These are phyloP conservation scores for Malachius bipustulatus DNA, from an alignment of 2,888 invertebrate species.

Conservation along the genomic window DNA sequence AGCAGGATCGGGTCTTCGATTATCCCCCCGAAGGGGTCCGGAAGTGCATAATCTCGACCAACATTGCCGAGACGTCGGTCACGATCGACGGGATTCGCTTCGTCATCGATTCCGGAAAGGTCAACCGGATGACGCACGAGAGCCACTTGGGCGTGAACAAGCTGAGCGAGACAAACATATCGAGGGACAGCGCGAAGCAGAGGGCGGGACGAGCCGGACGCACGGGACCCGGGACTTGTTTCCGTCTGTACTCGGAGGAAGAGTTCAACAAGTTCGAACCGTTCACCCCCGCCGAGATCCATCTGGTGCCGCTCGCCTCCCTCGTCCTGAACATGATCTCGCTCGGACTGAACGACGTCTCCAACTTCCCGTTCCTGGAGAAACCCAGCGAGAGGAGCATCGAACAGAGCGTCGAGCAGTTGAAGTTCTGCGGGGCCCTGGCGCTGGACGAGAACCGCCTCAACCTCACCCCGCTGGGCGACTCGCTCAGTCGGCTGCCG, in stretches of 20 bases:
- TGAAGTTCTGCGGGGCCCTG: constrained; percentile 76
- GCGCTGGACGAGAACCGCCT: constrained; percentile 55
- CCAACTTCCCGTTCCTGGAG: constrained; percentile 91
- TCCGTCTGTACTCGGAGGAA: constrained; percentile 73
- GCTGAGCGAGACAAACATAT: constrained; percentile 90
- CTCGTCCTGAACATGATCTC: constrained; percentile 86
- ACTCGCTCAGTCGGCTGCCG: constrained; percentile 77
- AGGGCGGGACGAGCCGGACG: constrained; percentile 91
- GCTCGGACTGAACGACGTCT: constrained; percentile 81
- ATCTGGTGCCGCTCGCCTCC: constrained; percentile 86
- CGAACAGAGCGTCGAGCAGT: constrained; percentile 72
- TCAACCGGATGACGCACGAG: constrained; percentile 95
- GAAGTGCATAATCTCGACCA: constrained; percentile 95
- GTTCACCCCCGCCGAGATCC: constrained; percentile 87
- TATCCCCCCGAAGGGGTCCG: constrained; percentile 88
- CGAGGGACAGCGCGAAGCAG: constrained; percentile 95
- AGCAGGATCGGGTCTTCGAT: constrained; percentile 97
- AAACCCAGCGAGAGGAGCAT: constrained; percentile 74
- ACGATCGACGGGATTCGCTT: constrained; percentile 98
- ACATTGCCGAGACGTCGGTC: constrained; percentile 97
- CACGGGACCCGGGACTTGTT: constrained; percentile 92
- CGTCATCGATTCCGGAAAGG: constrained; percentile 86
- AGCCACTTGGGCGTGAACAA: constrained; percentile 80
- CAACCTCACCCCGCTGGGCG: constrained; percentile 68
- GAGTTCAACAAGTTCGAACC: constrained; percentile 68